Conservation (phyloP, 2,888 invertebrate species). For the Drosophila leonis region DNA sequence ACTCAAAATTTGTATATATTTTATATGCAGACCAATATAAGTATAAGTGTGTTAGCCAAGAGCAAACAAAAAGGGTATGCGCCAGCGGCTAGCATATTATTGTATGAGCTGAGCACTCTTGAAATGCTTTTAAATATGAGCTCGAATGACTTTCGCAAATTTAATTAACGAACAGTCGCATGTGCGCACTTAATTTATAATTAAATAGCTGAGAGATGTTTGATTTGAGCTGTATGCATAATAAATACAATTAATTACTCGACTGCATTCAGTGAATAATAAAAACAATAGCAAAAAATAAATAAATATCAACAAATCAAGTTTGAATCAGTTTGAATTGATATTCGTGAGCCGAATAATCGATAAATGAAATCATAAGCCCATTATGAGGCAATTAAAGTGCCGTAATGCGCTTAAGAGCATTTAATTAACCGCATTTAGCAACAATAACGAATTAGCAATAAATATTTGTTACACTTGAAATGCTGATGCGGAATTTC, state of each 20-base stretch:
- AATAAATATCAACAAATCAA: neutral
- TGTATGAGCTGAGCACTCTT: neutral
- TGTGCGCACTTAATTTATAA: neutral
- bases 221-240: neutral
- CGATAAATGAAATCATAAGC: neutral
- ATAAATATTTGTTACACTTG: neutral
- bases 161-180: constrained; percentile 1
- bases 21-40: no score
- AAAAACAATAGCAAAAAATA: neutral
- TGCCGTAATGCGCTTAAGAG: neutral
- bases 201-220: neutral
- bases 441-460: neutral
- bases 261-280: neutral
- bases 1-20: no score
- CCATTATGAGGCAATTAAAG: constrained; percentile 1
- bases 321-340: neutral
- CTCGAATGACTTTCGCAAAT: neutral
- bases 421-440: constrained; percentile 15
- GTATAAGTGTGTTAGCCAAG: no score
- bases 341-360: neutral
- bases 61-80: no score
- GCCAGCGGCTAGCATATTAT: neutral
- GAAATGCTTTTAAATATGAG: neutral
- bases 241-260: constrained; percentile 4
- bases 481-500: neutral